Base-by-base conservation (phyloP, 2,888 invertebrate genomes). In the Idaea straminata region DNA sequence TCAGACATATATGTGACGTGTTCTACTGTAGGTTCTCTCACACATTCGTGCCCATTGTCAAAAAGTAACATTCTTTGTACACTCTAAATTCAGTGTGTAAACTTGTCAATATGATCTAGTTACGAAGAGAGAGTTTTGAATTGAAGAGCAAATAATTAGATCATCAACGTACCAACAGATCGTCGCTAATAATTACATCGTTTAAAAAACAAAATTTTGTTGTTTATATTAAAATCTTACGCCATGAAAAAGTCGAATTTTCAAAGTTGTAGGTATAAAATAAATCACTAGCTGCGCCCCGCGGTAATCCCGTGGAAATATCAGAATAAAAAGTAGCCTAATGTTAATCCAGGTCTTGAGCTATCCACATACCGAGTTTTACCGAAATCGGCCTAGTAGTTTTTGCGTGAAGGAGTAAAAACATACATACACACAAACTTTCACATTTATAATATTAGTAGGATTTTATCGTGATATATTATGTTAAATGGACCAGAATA, bases 401-500 rank as follows among this genome's bases (percentile, higher is more conserved):
- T n/a, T n/a, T n/a, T n/a, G n/a, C n/a, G n/a, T n/a, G n/a, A n/a
- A n/a, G n/a, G n/a, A n/a, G n/a, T n/a, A n/a, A n/a, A n/a, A n/a
- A n/a, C n/a, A n/a, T n/a, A n/a, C n/a, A n/a, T n/a, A n/a, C n/a
- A n/a, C n/a, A n/a, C n/a, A n/a, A n/a, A n/a, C n/a, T n/a, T n/a
- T n/a, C n/a, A n/a, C n/a, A n/a, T n/a, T 47, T 13, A 47, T 7
- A 47, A 47, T 47, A 47, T 47, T 2, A 47, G n/a, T n/a, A n/a
- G n/a, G n/a, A n/a, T n/a, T 47, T 47, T 47, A 13, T 13, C 10
- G 47, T 10, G 4, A 47, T 47, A 47, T 47, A 3, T 47, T 13
- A 13, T 5, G 47, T 47, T 47, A 47, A 47, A 16, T 62, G 65
- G 13, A 61, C 65, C 61, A 61, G 64, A 63, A 70, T 68, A 65